Base-by-base conservation (phyloP, 2,797 vertebrate genomes). In the Sparus aurata region DNA sequence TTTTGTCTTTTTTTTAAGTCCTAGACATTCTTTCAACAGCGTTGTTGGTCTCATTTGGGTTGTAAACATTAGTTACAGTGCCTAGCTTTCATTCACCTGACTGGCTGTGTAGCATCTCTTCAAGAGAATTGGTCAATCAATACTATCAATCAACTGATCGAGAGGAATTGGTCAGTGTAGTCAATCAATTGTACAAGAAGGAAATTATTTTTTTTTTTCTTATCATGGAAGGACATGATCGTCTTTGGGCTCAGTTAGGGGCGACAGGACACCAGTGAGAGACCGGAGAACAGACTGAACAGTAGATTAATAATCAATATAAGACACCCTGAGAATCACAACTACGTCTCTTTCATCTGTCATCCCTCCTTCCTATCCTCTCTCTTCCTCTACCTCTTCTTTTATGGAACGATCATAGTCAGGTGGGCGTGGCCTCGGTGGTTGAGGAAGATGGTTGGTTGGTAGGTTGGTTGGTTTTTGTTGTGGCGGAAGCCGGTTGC, bases 21-120 rank as follows among this genome's bases (percentile, higher is more conserved):
- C 93, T 96, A 91, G 90, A 96, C 95, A 95, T 95, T 95, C 94
- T 93, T 93, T 95, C 91, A 95, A 95, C 95, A 96, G 95, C 94
- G 89, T 96, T 95, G 92, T 95, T 95, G 95, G 95, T 96, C 95
- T 95, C 93, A 79, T 94, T 94, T 93, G 92, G 86, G 93, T 95
- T 95, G 94, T 96, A 96, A 96, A 96, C 95, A 96, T 94, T 91
- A 89, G 87, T 90, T 92, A 92, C 91, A 92, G 92, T 83, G 87
- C 90, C 93, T 87, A 90, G 94, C 92, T 92, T 38, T 87, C 87
- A 30, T 91, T 93, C 90, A 92, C 90, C 86, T 83, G 90, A 88
- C 84, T 70, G 87, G 75, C 84, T 85, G 87, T 88, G 91, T 90
- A 90, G 91, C 86, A 70, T 94, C 93, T 91, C 94, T 91, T 90